These are phyloP conservation scores for Spilosoma lubricipeda DNA, from an alignment of 2,888 invertebrate species.

Conservation along the genomic window DNA sequence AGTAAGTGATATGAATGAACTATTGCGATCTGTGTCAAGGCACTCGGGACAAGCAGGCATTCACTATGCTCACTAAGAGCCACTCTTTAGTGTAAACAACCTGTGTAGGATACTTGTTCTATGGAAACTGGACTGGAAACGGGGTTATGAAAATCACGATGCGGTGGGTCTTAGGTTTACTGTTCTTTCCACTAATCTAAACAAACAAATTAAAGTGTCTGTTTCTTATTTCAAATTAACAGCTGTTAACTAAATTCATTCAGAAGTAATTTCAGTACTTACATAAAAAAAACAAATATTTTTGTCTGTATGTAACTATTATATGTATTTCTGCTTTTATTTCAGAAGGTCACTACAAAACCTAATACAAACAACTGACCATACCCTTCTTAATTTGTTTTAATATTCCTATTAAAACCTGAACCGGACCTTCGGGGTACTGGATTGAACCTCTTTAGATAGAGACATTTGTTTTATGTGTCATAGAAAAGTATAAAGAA, in stretches of 20 bases:
- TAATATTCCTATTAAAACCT: background rate
- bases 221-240: no score
- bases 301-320: no score
- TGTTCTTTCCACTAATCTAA: background rate
- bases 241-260: no score
- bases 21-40: constrained; percentile 71
- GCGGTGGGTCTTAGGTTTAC: background rate
- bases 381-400: background rate
- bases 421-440: background rate
- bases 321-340: background rate
- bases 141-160: constrained; percentile 1
- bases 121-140: constrained; percentile 11
- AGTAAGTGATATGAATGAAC: constrained; percentile 47
- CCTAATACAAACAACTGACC: constrained; percentile 1
- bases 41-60: constrained; percentile 65
- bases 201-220: no score
- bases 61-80: constrained; percentile 54
- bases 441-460: background rate
- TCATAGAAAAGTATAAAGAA: no score
- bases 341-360: constrained; percentile 2
- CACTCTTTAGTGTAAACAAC: constrained; percentile 30
- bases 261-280: no score
- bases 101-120: constrained; percentile 13
- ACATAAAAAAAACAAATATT: no score
- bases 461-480: no score